Percentiles rank a stretch among this genome's conserved stretches.
Conservation (phyloP, 2,113 vertebrate species). For the Machaerirhynchus nigripectus region DNA sequence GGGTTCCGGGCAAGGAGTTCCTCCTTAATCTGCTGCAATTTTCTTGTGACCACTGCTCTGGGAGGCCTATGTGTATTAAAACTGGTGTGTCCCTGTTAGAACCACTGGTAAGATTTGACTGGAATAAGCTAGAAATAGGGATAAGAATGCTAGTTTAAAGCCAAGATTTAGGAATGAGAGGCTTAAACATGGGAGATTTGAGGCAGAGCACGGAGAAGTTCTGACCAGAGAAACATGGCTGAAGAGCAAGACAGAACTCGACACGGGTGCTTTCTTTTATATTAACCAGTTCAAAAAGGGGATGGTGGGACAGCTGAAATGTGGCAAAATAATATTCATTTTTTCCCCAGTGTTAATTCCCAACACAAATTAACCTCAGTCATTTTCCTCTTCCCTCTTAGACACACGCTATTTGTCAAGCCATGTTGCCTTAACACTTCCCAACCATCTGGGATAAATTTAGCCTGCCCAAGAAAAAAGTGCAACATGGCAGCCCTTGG, state of each 20-base stretch:
- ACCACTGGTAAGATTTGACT: neutral
- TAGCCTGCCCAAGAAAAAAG: neutral
- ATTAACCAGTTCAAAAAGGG: neutral
- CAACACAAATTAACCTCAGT: neutral
- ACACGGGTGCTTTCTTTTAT: neutral
- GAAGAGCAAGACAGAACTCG: neutral
- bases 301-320: neutral
- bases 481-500: neutral
- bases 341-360: neutral
- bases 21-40: neutral
- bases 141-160: neutral
- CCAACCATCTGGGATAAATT: slow-evolving; percentile 31
- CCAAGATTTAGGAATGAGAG: neutral
- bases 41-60: neutral
- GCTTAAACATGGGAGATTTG: neutral
- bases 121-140: neutral
- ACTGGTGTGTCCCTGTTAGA: neutral
- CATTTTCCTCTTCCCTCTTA: neutral
- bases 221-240: neutral
- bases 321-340: neutral
- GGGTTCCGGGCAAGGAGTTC: neutral
- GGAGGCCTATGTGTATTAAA: neutral
- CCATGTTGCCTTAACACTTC: neutral
- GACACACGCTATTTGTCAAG: neutral
- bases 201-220: neutral